Evolutionary conservation across 2,797 vertebrate species (phyloP).

Genomic region (Thaleichthys pacificus): DNA sequence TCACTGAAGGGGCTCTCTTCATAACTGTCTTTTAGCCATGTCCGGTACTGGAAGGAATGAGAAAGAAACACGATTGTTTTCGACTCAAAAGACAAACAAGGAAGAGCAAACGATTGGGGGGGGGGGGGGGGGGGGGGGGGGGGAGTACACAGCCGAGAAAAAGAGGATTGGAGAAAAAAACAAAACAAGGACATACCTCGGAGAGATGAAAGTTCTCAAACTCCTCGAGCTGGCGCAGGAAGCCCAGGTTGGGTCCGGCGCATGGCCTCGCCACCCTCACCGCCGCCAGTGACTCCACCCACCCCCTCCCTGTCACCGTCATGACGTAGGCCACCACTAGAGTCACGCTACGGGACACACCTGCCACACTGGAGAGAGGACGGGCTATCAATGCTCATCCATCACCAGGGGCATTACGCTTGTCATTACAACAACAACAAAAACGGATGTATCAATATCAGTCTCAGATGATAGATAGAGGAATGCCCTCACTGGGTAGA

Average conservation of each 20-base stretch:
- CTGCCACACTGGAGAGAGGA: slow-evolving; percentile 80
- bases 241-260: slow-evolving; percentile 90
- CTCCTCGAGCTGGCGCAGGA: slow-evolving; percentile 89
- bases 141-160: background rate
- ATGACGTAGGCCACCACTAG: slow-evolving; percentile 94
- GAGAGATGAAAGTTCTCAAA: slow-evolving; percentile 83
- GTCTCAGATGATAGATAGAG: background rate
- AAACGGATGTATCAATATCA: background rate
- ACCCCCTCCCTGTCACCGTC: slow-evolving; percentile 88
- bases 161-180: background rate
- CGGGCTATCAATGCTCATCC: background rate
- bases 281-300: slow-evolving; percentile 85
- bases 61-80: background rate
- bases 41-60: slow-evolving; percentile 71
- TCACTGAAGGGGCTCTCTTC: slow-evolving; percentile 79
- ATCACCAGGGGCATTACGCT: no score
- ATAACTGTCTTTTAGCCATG: slow-evolving; percentile 83
- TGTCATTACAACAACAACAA: background rate
- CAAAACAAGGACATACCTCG: slow-evolving; percentile 65
- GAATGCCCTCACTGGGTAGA: background rate
- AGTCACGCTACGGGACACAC: slow-evolving; percentile 91
- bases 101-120: slow-evolving; percentile 2
- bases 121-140: background rate
- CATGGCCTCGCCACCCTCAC: slow-evolving; percentile 84
- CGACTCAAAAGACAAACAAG: background rate